Evolutionary conservation across 2,113 vertebrate species (phyloP).

Genomic region (Urocynchramus pylzowi): DNA sequence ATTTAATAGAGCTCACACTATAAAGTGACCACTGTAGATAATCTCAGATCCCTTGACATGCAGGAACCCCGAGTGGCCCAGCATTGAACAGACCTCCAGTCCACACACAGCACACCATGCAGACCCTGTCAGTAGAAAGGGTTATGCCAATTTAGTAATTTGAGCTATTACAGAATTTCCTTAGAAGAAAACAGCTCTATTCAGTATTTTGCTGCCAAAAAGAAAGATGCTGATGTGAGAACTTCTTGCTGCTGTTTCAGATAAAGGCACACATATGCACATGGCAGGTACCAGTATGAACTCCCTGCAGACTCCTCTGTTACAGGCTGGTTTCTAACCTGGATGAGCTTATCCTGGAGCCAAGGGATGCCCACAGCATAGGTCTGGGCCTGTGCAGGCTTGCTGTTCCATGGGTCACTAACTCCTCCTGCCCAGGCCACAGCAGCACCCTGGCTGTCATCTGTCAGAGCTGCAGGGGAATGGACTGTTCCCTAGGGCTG

Average conservation of each 20-base stretch:
- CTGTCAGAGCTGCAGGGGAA: neutral
- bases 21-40: neutral
- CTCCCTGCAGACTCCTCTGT: neutral
- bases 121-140: neutral
- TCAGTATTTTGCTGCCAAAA: neutral
- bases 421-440: neutral
- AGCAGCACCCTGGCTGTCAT: neutral
- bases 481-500: neutral
- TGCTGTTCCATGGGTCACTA: neutral
- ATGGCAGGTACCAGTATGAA: neutral
- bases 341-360: neutral
- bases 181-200: neutral
- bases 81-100: neutral
- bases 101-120: rapidly evolving
- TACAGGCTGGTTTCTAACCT: neutral
- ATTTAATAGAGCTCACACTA: neutral
- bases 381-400: neutral
- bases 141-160: neutral
- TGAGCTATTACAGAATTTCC: neutral
- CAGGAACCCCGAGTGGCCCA: neutral
- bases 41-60: neutral
- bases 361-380: neutral
- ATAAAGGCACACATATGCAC: neutral
- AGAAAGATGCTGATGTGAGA: neutral
- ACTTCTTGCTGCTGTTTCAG: neutral